Base-by-base conservation (phyloP, 1,140 invertebrate genomes). In the Solenopsis invicta region DNA sequence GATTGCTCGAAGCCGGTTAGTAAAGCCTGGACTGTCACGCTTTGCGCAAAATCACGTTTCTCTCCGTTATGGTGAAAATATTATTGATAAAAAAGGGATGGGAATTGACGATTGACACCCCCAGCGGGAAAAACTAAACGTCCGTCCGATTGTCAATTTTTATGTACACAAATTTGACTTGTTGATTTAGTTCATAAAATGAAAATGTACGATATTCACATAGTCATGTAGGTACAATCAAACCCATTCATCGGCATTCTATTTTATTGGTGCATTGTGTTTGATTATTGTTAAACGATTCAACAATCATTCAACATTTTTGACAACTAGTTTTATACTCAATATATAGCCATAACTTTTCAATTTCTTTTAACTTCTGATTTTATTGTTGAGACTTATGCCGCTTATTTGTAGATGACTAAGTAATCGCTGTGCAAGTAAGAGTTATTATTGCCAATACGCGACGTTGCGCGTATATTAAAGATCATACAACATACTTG, bases 201-300 rank as follows among this genome's bases (percentile, higher is more conserved):
- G 64, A 88, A 88, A 67, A 90, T 88, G 77, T 72, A 59, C 72
- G 76, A 90, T 90, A 88, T 90, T 77, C 75, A 61, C 86, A 34
- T 24, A 61, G 41, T 84, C 54, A 54, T 82, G 66, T 56, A 41
- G 64, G 29, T 59, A 59, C 80, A 48, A 34, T 56, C 80, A 61
- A 59, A 48, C 41, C 24, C n/a, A 29, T 29, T 29, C 29, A 6
- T 74, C 37, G 69, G 13, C 29, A 56, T 62, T 61, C 41, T 37
- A 59, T 48, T 45, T 45, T 54, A 48, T 50, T 50, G 69, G 74
- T 59, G 13, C 48, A 71, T 81, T 29, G 62, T 69, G n/a, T 52
- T 52, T 81, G 48, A 54, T 71, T 48, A 54, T 56, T 81, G 21
- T 52, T 81, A 29, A 81, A 66, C 18, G 61, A 78, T 78, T 66